These are phyloP conservation scores for Collichthys lucidus DNA, from an alignment of 2,113 vertebrate species.

Conservation along the genomic window DNA sequence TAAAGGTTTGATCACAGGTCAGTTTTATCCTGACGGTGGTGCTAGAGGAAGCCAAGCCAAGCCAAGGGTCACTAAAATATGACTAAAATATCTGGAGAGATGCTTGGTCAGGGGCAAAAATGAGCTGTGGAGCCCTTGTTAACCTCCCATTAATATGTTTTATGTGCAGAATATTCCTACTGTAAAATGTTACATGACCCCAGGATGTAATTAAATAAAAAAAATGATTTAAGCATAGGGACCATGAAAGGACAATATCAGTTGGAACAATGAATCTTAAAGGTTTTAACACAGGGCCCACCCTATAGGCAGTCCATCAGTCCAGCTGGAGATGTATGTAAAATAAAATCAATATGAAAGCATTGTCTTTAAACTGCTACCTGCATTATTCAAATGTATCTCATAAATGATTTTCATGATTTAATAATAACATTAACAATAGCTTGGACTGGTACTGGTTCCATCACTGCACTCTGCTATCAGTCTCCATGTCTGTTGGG, in stretches of 20 bases:
- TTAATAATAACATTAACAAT: background rate
- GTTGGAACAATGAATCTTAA: background rate
- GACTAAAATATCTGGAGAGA: background rate
- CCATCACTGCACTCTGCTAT: background rate
- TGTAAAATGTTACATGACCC: background rate
- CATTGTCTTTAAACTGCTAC: background rate
- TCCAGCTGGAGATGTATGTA: background rate
- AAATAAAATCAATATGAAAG: no score
- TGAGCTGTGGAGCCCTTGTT: background rate
- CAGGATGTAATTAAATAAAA: background rate
- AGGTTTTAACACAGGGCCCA: background rate
- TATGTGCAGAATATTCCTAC: background rate
- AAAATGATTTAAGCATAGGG: background rate
- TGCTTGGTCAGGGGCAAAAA: background rate
- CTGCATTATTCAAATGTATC: background rate
- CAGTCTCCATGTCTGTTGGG: slow-evolving; percentile 16
- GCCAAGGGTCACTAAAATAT: background rate
- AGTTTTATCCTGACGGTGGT: background rate
- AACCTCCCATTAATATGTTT: background rate
- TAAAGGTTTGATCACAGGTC: background rate
- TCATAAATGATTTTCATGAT: background rate
- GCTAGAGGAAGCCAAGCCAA: background rate
- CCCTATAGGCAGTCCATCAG: background rate
- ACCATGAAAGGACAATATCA: background rate
- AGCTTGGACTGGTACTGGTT: background rate